A percentile compares a stretch with the other conserved stretches of the same genome.
Conservation (phyloP, 2,113 vertebrate species). For the Crypturellus undulatus region DNA sequence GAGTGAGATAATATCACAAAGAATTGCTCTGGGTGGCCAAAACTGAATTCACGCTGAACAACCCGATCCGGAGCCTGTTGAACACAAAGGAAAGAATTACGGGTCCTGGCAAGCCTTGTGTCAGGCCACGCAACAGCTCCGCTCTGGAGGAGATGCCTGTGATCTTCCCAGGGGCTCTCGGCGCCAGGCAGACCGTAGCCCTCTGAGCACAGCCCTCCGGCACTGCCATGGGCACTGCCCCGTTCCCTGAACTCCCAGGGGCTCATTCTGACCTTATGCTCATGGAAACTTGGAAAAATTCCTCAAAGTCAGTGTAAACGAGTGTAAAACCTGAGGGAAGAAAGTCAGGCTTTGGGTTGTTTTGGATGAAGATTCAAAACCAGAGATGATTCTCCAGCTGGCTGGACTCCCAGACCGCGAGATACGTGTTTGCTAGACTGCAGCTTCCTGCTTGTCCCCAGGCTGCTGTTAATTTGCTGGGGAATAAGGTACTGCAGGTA, state of each 20-base stretch:
- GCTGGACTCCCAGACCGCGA: fast-evolving
- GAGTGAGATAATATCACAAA: background rate
- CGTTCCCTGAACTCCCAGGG: background rate
- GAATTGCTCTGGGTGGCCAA: background rate
- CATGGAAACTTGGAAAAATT: background rate
- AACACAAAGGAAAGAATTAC: constrained; percentile 24
- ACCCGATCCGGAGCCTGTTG: background rate
- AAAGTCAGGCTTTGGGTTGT: background rate
- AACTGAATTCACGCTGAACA: background rate
- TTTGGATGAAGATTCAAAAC: background rate
- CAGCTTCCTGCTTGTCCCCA: background rate
- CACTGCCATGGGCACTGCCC: background rate
- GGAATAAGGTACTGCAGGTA: background rate
- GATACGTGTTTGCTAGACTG: background rate
- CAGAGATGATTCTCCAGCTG: background rate
- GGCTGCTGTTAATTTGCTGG: background rate
- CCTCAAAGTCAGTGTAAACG: background rate
- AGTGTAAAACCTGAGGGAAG: constrained; percentile 3
- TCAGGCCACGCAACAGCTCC: background rate
- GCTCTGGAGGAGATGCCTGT: background rate
- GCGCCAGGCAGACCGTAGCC: background rate
- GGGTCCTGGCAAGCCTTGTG: background rate
- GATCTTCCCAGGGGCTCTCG: background rate
- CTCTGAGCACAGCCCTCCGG: background rate
- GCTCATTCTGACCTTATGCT: background rate